These are phyloP conservation scores for Porites divaricata DNA, from an alignment of 92 coral and sea anemone genomes.

Conservation along the genomic window DNA sequence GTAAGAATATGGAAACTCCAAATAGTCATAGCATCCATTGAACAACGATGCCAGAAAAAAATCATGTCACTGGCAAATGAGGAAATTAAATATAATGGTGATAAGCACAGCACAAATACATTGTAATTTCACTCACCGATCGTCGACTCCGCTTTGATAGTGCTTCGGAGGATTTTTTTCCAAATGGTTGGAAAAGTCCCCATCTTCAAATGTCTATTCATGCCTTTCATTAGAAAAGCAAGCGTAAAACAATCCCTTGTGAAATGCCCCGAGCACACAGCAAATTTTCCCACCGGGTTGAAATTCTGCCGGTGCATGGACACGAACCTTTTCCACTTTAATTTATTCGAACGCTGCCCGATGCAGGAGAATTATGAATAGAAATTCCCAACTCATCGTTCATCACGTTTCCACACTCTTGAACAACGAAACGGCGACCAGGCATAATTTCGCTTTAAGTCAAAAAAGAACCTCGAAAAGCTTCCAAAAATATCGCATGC, in stretches of 20 bases:
- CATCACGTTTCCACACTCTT: no score
- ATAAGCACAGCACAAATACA: no score
- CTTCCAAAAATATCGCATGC: no score
- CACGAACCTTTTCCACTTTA: not conserved
- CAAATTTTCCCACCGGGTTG: not conserved
- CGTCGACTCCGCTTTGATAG: no score
- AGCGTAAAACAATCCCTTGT: not conserved
- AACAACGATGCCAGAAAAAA: constrained; percentile 1
- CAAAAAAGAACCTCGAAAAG: no score
- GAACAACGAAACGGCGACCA: no score
- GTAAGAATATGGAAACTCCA: not conserved
- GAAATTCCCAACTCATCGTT: constrained; percentile 3
- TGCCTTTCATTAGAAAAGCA: constrained; percentile 10
- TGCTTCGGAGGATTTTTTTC: no score
- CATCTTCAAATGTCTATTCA: not conserved
- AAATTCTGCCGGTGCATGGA: no score
- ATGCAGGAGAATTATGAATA: not conserved
- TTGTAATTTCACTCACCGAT: no score
- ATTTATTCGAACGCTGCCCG: not conserved
- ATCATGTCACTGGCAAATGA: not conserved
- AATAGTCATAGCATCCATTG: constrained; percentile 10
- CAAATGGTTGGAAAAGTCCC: no score
- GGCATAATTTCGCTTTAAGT: no score
- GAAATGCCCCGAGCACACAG: not conserved
- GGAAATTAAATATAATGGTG: no score